Conservation (phyloP, 2,797 vertebrate species). For the Peromyscus attwateri region DNA sequence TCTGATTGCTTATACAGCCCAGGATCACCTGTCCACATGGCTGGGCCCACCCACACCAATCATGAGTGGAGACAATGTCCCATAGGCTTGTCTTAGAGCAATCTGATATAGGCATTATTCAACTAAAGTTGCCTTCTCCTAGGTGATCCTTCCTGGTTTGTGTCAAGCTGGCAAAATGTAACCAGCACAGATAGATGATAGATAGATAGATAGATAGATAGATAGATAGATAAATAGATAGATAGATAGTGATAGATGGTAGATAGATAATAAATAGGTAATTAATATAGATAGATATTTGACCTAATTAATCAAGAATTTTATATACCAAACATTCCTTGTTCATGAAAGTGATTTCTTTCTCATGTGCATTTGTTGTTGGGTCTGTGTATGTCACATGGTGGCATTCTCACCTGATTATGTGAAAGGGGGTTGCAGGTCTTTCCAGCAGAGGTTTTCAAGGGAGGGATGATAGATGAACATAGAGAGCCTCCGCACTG, state of each 20-base stretch:
- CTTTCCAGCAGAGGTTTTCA: neutral
- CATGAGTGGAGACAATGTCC: neutral
- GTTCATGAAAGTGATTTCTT: neutral
- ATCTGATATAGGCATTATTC: neutral
- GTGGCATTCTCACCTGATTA: neutral
- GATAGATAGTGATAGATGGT: neutral
- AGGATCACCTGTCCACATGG: neutral
- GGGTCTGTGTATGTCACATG: too few species aligned
- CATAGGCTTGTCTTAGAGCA: neutral
- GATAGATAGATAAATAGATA: neutral
- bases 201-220: neutral
- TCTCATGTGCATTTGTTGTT: too few species aligned
- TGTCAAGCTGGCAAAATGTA: neutral
- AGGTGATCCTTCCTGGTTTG: neutral
- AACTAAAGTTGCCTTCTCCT: neutral
- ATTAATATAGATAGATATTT: neutral
- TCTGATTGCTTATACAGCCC: neutral
- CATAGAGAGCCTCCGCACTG: fast-evolving
- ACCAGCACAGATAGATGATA: neutral
- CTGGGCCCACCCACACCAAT: too few species aligned
- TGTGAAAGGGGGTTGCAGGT: fast-evolving
- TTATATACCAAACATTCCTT: neutral
- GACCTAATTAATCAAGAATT: too few species aligned
- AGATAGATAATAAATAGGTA: neutral
- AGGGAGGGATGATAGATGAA: too few species aligned